Evolutionary conservation across 2,888 invertebrate genomes (phyloP).

Genomic region (Mellilla xanthometata): DNA sequence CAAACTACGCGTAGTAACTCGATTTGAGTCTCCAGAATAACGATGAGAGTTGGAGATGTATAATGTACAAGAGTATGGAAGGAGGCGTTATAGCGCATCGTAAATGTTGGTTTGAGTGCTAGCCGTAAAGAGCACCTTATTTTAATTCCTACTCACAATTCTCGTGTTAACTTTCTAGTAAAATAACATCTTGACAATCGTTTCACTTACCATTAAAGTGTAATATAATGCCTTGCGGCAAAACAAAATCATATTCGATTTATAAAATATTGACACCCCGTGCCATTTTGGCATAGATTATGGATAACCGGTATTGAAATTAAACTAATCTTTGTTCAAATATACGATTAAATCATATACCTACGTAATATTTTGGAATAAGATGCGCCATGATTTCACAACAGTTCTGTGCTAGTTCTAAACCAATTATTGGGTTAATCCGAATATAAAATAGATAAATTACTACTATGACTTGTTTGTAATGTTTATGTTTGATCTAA

Average conservation of each 20-base stretch:
- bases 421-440: no score
- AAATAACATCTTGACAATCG: constrained; percentile 14
- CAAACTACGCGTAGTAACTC: constrained; percentile 24
- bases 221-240: background rate
- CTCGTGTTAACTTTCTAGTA: constrained; percentile 18
- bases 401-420: no score
- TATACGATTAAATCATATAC: no score
- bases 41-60: constrained; percentile 34
- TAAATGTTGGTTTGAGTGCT: constrained; percentile 37
- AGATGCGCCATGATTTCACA: no score
- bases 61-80: constrained; percentile 41
- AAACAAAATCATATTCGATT: constrained; percentile 12
- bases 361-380: no score
- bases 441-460: no score
- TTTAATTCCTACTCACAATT: constrained; percentile 24
- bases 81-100: constrained; percentile 38
- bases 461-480: no score
- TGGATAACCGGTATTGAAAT: no score
- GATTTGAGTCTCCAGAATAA: constrained; percentile 46
- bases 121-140: constrained; percentile 31
- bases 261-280: background rate
- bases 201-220: constrained; percentile 11
- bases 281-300: no score
- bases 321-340: no score
- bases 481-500: no score